Evolutionary conservation across 2,888 invertebrate genomes (phyloP), one percentile per base, ranked within the genome.

Genomic region (Nymphalis polychloros): DNA sequence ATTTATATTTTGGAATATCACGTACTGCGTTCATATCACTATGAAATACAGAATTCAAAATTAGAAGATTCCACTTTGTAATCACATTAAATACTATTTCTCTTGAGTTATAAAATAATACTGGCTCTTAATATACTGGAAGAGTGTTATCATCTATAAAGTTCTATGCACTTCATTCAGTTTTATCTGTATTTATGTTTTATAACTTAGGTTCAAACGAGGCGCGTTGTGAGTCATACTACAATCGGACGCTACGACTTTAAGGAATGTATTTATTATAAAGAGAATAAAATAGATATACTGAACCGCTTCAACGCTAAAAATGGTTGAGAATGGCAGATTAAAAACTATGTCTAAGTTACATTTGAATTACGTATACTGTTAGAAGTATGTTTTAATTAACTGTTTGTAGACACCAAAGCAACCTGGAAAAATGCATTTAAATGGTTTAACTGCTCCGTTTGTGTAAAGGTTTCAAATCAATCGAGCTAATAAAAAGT

Each of bases 161-260:
- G 62, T 70, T 70, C 68, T 68, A 27, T 64, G 70, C 48, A 70
- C 70, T 70, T 59, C 31, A 68, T 16, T 68, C 13, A 16, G 52
- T 53, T 64, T 68, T 70, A 68, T 57, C 41, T 62, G 59, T 63
- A 48, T 63, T 64, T 64, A 61, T 57, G 49, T 27, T 61, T 49
- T 35, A 59, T 59, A 62, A 55, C 31, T 31, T 31, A 62, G 55
- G 62, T 55, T 67, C 55, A 55, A 48, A 61, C 31, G 55, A 67
- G 48, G 41, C 48, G 57, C 17, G 7, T 20, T n/a, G 55, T 55
- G 55, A 55, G 7, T 55, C 55, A 55, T 31, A 6, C 17, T 19
- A 49, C 49, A 49, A 49, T 49, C 49, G 17, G 49, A 17, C 17
- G 49, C 19, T 49, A 49, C 17, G 49, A 49, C 17, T 49, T 17